Evolutionary conservation across 2,888 invertebrate genomes (phyloP), one percentile per base, ranked within the genome.

Genomic region (Phengaris arion): DNA sequence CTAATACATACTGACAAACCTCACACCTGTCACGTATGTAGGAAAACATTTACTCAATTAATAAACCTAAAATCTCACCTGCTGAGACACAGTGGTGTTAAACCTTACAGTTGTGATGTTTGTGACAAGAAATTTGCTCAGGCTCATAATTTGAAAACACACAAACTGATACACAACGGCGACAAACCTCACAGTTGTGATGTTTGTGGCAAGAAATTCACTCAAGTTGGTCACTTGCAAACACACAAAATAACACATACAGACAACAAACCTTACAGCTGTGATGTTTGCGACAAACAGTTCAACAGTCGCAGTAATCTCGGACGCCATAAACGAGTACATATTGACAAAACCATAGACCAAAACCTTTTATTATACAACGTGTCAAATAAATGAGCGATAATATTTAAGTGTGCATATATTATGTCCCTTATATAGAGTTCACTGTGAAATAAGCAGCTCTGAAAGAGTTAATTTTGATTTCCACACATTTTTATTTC

Each of bases 71-170:
- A 12, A 64, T 35, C 8, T 10, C 35, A 35, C 35, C 10, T 35
- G 35, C 22, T 12, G 64, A 10, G 64, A 64, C 48, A 48, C 1
- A 48, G 8, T 1, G 48, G 48, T 48, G 48, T 48, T 1, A 70
- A 70, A 48, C 70, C 70, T 1, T 70, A 22, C 51, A 51, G 12
- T 9, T 70, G 70, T 15, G 70, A 70, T 22, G 51, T 51, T 13
- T 70, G 70, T 10, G 15, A 51, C 2, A 70, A 51, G 12, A 70
- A 70, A 12, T 70, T 70, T 12, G 22, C 70, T 1, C 51, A 48
- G 13, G 52, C 22, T 2, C 15, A 12, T 3, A 12, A 22, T 9
- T 10, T 72, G 35, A 52, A 51, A 22, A 10, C 52, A 2, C 72
- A 72, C 13, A 72, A 22, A 15, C 22, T 22, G 22, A 72, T 52